Conservation (phyloP, 35 echinoderm and acorn worm species). For the Hemicentrotus pulcherrimus region DNA sequence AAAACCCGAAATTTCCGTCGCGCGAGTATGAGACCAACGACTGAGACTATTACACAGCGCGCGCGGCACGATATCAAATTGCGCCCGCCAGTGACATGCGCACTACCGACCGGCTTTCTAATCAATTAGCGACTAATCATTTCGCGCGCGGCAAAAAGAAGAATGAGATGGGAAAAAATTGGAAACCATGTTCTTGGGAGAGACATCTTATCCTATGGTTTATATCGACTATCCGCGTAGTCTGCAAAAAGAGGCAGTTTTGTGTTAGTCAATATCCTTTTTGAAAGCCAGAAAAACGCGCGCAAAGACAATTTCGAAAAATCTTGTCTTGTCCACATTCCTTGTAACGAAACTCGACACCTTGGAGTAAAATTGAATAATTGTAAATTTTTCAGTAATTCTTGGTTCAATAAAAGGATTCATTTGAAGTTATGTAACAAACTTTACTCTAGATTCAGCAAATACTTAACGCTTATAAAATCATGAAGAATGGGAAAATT, state of each 20-base stretch:
- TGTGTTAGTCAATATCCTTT: background rate
- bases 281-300: background rate
- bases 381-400: too few relatives aligned
- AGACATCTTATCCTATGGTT: background rate
- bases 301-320: too few relatives aligned
- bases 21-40: background rate
- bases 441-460: too few relatives aligned
- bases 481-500: too few relatives aligned
- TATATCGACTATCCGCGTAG: background rate
- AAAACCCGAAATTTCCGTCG: conserved; percentile 9
- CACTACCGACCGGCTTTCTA: conserved; percentile 31
- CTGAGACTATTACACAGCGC: background rate
- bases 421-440: too few relatives aligned
- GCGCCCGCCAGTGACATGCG: conserved; percentile 49
- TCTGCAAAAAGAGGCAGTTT: background rate
- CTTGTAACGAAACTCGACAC: too few relatives aligned
- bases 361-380: too few relatives aligned
- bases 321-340: too few relatives aligned
- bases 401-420: too few relatives aligned
- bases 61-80: conserved; percentile 43
- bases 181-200: background rate
- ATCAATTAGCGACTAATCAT: conserved; percentile 58
- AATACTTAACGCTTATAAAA: too few relatives aligned
- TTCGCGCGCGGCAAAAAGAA: conserved; percentile 19
- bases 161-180: conserved; percentile 12